These are phyloP conservation scores for Allophyes oxyacanthae DNA, from an alignment of 2,888 invertebrate genomes.

Conservation along the genomic window DNA sequence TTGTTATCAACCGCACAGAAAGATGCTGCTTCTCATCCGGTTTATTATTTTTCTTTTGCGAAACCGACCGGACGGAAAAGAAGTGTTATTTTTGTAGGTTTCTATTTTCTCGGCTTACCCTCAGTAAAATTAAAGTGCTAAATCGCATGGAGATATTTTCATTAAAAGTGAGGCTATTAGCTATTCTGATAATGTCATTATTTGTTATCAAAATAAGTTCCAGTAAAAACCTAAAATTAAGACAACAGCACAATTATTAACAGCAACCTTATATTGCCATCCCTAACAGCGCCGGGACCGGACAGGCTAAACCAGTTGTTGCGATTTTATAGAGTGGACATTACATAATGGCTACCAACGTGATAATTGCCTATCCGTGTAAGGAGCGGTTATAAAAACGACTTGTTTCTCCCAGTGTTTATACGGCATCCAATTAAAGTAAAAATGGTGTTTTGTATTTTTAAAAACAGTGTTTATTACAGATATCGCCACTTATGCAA, in stretches of 20 bases:
- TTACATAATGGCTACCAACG: conserved; percentile 78
- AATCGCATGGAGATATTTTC: no score
- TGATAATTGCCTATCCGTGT: conserved; percentile 71
- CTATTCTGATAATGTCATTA: no score
- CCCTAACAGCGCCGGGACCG: conserved; percentile 58
- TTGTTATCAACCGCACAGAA: no score
- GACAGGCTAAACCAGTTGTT: conserved; percentile 77
- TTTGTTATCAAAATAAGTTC: no score
- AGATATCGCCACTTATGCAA: conserved; percentile 25
- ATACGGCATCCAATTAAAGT: conserved; percentile 49
- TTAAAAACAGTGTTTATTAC: conserved; percentile 27
- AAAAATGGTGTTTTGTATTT: conserved; percentile 36
- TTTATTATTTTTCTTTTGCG: no score
- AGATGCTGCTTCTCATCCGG: no score
- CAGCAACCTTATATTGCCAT: conserved; percentile 44
- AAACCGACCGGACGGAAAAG: no score
- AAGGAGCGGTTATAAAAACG: conserved; percentile 57
- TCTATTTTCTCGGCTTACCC: no score
- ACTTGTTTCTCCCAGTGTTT: conserved; percentile 37
- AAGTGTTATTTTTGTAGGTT: no score
- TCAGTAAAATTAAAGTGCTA: no score
- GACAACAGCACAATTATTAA: conserved; percentile 2
- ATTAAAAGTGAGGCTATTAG: no score
- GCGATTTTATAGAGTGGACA: conserved; percentile 84
- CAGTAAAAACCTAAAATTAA: no score